Evolutionary conservation across 2,113 vertebrate species (phyloP), one percentile per base, ranked within the genome.

Genomic region (Piaya cayana): DNA sequence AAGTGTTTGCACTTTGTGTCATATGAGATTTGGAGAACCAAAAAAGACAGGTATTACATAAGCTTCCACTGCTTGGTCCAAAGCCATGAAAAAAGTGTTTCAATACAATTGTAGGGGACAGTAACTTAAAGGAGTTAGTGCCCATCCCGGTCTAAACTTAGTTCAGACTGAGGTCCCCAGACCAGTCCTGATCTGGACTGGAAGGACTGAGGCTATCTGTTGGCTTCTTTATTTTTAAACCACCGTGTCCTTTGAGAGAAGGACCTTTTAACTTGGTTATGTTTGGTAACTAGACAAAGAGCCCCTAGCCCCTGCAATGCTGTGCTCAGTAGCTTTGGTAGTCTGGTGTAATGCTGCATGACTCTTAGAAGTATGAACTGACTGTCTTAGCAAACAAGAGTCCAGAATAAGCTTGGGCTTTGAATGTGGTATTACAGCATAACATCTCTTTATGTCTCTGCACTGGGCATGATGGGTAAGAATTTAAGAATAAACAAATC

Each of bases 401-500:
- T 47, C n/a, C 21, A 36, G 36, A 53, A 22, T 42, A 67, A 82
- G 47, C 78, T 88, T 78, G 79, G 69, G 52, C 70, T 90, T 78
- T 82, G 69, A 37, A 64, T 68, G 36, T 36, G 42, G 15, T 70
- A 37, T 52, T 92, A 32, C 26, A 43, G 43, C 30, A 11, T 43
- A 80, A n/a, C 16, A 20, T 27, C 0, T 0, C 52, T 79, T 60
- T 27, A 7, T 2, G 2, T 70, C 55, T 70, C 64, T 88, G 52
- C 14, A 21, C 43, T 90, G 69, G 50, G 82, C 37, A 21, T 6
- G 71, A 70, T 69, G 82, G 80, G 56, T 93, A 88, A 90, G 65
- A 78, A 71, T 53, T 90, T 30, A 62, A 53, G 74, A 79, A 72
- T 55, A 79, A 86, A 82, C 20, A 70, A 91, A 70, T 62, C 55